Percentiles rank a stretch among this genome's conserved stretches.
Conservation (phyloP, 53 echinoderm and acorn worm species). For the Paracentrotus lividus region DNA sequence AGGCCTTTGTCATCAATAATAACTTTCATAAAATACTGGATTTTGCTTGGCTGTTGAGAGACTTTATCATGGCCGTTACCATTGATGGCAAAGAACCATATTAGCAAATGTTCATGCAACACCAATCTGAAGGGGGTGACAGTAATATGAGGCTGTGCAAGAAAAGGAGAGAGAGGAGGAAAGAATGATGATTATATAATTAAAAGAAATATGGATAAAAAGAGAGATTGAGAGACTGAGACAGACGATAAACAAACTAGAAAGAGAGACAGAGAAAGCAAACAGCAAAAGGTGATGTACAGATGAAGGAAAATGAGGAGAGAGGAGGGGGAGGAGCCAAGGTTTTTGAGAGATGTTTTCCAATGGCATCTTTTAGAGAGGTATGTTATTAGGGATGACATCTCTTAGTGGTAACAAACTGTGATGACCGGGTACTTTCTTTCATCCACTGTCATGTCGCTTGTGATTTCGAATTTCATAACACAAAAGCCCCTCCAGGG, state of each 20-base stretch:
- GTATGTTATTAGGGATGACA: not conserved
- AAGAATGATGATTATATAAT: not conserved
- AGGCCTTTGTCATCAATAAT: no score
- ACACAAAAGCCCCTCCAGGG: not conserved
- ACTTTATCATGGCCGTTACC: no score
- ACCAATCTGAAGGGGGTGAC: no score
- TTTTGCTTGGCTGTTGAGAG: no score
- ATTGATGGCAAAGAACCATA: no score
- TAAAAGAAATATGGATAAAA: not conserved
- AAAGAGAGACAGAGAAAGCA: not conserved
- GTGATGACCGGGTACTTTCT: not conserved
- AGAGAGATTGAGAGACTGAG: slow-evolving; percentile 22
- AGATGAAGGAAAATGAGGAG: not conserved
- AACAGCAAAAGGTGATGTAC: not conserved
- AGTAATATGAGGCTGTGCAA: not conserved
- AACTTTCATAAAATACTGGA: no score
- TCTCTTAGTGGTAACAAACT: not conserved
- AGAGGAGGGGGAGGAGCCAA: not conserved
- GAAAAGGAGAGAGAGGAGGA: no score
- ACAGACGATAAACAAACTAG: not conserved
- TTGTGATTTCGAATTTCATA: not conserved
- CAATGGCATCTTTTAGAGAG: not conserved
- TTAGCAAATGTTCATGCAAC: no score
- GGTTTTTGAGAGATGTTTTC: not conserved
- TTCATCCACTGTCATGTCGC: not conserved